These are phyloP conservation scores for Alsophila aescularia DNA, from an alignment of 2,888 invertebrate genomes.

Conservation along the genomic window DNA sequence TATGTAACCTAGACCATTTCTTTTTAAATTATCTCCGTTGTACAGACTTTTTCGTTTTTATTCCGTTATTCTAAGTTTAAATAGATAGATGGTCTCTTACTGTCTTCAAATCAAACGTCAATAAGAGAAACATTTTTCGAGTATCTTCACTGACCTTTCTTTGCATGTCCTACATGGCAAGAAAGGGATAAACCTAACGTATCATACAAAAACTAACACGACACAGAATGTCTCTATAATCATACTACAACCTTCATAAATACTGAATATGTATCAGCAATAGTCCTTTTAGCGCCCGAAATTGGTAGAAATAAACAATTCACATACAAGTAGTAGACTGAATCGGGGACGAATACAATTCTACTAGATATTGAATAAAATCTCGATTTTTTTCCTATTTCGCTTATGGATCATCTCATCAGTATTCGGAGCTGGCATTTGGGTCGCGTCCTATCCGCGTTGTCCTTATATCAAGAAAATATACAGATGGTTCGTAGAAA, in stretches of 20 bases:
- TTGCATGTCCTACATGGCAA: not conserved
- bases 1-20: too few species aligned
- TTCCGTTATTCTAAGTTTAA: too few species aligned
- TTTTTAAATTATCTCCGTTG: too few species aligned
- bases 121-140: too few species aligned
- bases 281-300: conserved; percentile 31
- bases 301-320: conserved; percentile 35
- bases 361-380: conserved; percentile 36
- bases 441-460: conserved; percentile 47
- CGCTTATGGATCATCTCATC: conserved; percentile 48
- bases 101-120: too few species aligned
- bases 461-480: conserved; percentile 23
- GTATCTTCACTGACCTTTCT: not conserved
- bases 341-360: conserved; percentile 29
- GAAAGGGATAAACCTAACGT: not conserved
- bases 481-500: conserved; percentile 22
- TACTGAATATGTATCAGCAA: conserved; percentile 35
- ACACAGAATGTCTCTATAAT: conserved; percentile 21
- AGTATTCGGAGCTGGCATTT: conserved; percentile 55
- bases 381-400: conserved; percentile 41
- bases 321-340: conserved; percentile 25
- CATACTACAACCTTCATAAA: conserved; percentile 30
- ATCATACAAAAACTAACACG: conserved; percentile 13
- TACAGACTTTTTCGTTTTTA: too few species aligned
- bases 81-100: too few species aligned